Evolutionary conservation across 2,888 invertebrate species (phyloP), one percentile per base, ranked within the genome.

Genomic region (Tetheella fluctuosa): DNA sequence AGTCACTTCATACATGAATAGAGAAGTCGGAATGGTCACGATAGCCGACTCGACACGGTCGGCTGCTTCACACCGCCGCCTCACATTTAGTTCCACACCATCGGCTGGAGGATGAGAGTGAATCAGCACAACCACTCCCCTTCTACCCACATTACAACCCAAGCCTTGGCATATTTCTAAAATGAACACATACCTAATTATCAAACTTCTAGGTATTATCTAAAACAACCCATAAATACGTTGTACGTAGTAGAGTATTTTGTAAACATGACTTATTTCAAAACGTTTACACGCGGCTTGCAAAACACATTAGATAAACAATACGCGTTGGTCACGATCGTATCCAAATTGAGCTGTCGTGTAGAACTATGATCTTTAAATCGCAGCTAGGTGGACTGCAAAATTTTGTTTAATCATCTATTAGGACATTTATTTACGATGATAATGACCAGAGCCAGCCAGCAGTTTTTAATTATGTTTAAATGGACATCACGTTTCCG

Each of bases 81-180:
- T 7, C 30, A 72, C 71, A 72, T 79, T 84, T 83, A 81, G 84
- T 84, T 85, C 84, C 80, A 84, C 85, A 79, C 79, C 79, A 83
- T 84, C 77, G 85, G 78, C 76, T 67, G 71, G 79, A 85, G 85
- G 84, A 86, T 83, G 86, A 88, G 82, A 88, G 85, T 89, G 89
- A 89, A 85, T 87, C 86, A 86, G 74, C 81, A 59, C 60, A 71
- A 74, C 75, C 81, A 73, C 79, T 79, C 79, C 74, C 63, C 59
- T 59, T 2, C 80, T 73, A 68, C 64, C 74, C 70, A 48, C 48
- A 48, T 48, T 10, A 48, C 48, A 10, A 68, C 62, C 65, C 57
- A 59, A 64, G 65, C 67, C 62, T 59, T 55, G 55, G 55, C 55
- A 55, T 34, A 34, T 17, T 55, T 42, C 60, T 28, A 60, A 25